Base-by-base conservation (phyloP, 2,113 vertebrate species). In the Chaenocephalus aceratus region DNA sequence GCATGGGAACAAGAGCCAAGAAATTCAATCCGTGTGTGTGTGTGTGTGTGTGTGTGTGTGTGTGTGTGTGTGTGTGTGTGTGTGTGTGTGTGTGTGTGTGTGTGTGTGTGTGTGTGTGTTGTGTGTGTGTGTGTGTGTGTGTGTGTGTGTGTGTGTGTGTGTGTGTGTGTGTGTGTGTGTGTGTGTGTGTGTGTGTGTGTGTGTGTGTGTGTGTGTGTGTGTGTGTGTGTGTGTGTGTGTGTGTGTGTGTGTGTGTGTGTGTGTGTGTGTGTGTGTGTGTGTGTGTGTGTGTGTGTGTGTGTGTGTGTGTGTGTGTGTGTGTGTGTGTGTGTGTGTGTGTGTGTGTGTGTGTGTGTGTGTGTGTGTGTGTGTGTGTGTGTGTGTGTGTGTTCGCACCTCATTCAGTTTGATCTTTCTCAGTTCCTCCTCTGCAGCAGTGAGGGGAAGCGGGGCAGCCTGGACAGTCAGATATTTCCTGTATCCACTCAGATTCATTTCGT, bases 351-450 rank as follows among this genome's bases (percentile, higher is more conserved):
- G 6, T 41, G 1, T 45, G 53, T 21, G 23, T 51, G 26, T 46
- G 44, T 54, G 44, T 72, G 11, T 16, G 8, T 16, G 18, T 54
- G 41, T 49, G 0, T 18, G 16, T 16, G 23, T 23, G 49, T 74
- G 44, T 34, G 16, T 41, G 57, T 18, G 48, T 62, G 45, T 15
- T 0, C n/a, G 30, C 94, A 99, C 98, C 97, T 98, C 96, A 0
- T 91, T 97, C 54, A 98, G 96, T 93, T 97, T 99, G 76, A 99
- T 98, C 94, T 97, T 96, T 53, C 96, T 94, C 93, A 99, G 96
- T 81, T 99, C 97, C 88, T 99, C 96, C 92, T 99, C 98, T 75
- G 98, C 97, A 80, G 97, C 96, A 75, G 97, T 98, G 83, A 99
- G 84, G n/a, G 98, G 98, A 9, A 96, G 95, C 46, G 98, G 98